Conservation (phyloP, 2,797 vertebrate genomes). For the Benthosema pterotum region DNA sequence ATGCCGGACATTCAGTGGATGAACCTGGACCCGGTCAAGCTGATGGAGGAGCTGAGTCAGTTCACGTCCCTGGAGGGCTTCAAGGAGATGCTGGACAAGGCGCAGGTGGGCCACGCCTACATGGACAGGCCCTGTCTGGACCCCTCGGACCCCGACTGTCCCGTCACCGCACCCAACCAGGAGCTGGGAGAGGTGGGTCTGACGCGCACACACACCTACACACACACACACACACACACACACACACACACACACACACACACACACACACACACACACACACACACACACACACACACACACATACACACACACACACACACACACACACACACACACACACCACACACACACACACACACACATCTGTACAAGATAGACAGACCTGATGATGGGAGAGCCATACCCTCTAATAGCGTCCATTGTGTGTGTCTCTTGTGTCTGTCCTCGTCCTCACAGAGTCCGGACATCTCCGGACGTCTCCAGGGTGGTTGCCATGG, state of each 20-base stretch:
- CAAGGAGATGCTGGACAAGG: constrained; percentile 95
- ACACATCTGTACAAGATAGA: not conserved
- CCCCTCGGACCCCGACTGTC: constrained; percentile 90
- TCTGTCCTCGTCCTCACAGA: constrained; percentile 68
- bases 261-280: not conserved
- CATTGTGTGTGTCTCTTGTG: constrained; percentile 9
- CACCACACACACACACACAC: not conserved
- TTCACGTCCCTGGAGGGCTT: constrained; percentile 95
- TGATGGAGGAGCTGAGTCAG: constrained; percentile 95
- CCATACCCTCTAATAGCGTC: not conserved
- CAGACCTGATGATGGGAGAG: too few species aligned
- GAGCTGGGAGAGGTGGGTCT: constrained; percentile 84
- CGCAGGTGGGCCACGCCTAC: constrained; percentile 94
- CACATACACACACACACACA: not conserved
- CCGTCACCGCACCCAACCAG: constrained; percentile 91
- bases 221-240: not conserved
- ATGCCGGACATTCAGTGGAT: constrained; percentile 97
- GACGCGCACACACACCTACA: constrained; percentile 3
- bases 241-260: constrained; percentile 4
- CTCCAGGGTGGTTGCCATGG: constrained; percentile 94
- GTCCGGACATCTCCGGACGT: constrained; percentile 84
- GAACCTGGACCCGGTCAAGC: constrained; percentile 94
- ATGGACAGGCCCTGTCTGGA: constrained; percentile 95
- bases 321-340: not conserved
- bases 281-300: not conserved